Evolutionary conservation across 2,113 vertebrate species (phyloP).

Genomic region (Dromas ardeola): DNA sequence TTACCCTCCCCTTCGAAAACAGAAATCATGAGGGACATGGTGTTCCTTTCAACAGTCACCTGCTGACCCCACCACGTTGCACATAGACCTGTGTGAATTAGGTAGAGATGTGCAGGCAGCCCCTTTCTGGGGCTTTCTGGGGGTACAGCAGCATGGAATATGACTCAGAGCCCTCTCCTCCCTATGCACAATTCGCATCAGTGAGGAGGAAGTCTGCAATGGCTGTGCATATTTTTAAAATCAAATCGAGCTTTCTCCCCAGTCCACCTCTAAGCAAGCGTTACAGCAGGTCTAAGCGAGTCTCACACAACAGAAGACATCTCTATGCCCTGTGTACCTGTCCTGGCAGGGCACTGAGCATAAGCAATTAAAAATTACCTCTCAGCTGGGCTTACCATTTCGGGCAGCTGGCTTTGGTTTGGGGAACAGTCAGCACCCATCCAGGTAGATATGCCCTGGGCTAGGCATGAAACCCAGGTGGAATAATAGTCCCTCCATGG

Average conservation of each 20-base stretch:
- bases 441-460: not conserved
- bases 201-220: not conserved
- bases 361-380: not conserved
- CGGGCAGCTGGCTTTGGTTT: not conserved
- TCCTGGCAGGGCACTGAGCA: not conserved
- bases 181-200: fast-evolving
- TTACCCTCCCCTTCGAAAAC: fast-evolving
- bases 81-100: not conserved
- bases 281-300: not conserved
- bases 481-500: not conserved
- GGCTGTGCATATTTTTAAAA: not conserved
- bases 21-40: fast-evolving
- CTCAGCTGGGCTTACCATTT: not conserved
- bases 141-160: not conserved
- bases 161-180: not conserved
- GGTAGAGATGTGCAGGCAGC: not conserved
- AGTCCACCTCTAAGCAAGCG: not conserved
- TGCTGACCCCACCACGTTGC: not conserved
- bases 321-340: not conserved
- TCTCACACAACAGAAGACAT: not conserved
- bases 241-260: not conserved
- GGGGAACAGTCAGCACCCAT: not conserved
- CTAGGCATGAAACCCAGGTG: not conserved
- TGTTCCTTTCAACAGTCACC: not conserved
- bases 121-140: no score